phyloP scores from a whole-genome alignment of 2,113 vertebrate species.

The Oophaga pumilio region DNA sequence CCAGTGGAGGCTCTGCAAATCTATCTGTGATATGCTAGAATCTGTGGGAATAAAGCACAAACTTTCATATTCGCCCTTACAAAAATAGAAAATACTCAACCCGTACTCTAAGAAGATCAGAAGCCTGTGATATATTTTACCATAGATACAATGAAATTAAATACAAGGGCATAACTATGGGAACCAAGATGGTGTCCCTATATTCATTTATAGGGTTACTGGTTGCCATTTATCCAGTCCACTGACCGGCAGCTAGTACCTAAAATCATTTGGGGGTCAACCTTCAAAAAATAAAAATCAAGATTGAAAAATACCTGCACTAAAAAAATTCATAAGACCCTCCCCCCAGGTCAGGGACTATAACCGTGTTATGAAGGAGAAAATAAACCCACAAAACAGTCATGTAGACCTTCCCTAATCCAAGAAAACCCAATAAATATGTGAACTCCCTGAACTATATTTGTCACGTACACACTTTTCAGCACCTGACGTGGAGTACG shows the following conservation, averaged over 20 bases:
- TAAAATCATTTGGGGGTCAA: too few relatives aligned
- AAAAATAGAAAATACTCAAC: background rate
- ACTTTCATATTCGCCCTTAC: background rate
- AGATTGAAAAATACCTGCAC: too few relatives aligned
- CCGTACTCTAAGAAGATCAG: background rate
- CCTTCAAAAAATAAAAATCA: too few relatives aligned
- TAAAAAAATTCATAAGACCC: too few relatives aligned
- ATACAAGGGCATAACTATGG: background rate
- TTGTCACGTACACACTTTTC: too few relatives aligned
- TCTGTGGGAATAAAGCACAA: background rate
- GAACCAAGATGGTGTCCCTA: background rate
- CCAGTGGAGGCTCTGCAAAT: background rate
- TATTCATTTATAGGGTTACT: background rate
- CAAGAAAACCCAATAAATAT: too few relatives aligned
- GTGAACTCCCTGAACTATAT: too few relatives aligned
- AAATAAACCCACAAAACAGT: too few relatives aligned
- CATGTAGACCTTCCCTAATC: too few relatives aligned
- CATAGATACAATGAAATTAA: background rate
- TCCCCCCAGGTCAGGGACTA: too few relatives aligned
- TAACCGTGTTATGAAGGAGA: too few relatives aligned
- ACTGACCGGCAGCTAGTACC: background rate
- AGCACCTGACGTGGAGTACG: too few relatives aligned
- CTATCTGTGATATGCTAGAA: slow-evolving; percentile 27
- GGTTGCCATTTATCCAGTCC: background rate
- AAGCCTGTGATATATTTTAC: background rate